phyloP scores from a whole-genome alignment of 2,888 invertebrate genomes.

The Lithosia quadra region DNA sequence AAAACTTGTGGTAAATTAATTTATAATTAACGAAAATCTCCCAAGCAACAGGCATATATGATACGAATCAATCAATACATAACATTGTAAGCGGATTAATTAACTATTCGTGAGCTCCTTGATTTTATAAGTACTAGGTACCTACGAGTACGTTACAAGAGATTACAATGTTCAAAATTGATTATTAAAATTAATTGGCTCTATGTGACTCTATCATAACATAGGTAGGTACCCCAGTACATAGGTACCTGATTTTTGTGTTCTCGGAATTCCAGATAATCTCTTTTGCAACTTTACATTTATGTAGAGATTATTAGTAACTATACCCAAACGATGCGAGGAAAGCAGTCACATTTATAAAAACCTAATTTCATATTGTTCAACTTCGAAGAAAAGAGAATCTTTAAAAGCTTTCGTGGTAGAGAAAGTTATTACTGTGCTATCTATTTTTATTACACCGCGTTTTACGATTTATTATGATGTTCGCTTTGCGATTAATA shows the following conservation, averaged over 20 bases:
- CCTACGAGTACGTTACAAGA: not conserved
- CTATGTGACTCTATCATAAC: not conserved
- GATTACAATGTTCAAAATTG: conserved; percentile 24
- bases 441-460: not conserved
- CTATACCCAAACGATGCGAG: not conserved
- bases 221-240: not conserved
- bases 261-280: no score
- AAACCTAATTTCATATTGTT: not conserved
- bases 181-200: conserved; percentile 12
- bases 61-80: conserved; percentile 21
- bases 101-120: conserved; percentile 28
- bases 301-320: conserved; percentile 19
- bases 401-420: not conserved
- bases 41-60: not conserved
- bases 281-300: conserved; percentile 6
- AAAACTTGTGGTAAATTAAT: not conserved
- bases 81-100: conserved; percentile 30
- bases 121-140: conserved; percentile 8
- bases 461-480: not conserved
- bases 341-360: not conserved
- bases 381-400: not conserved
- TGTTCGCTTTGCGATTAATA: conserved; percentile 18
- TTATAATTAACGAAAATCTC: not conserved
- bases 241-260: not conserved
- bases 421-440: conserved; percentile 3